Evolutionary conservation across 1,140 invertebrate genomes (phyloP).

Genomic region (Heliconius nattereri): DNA sequence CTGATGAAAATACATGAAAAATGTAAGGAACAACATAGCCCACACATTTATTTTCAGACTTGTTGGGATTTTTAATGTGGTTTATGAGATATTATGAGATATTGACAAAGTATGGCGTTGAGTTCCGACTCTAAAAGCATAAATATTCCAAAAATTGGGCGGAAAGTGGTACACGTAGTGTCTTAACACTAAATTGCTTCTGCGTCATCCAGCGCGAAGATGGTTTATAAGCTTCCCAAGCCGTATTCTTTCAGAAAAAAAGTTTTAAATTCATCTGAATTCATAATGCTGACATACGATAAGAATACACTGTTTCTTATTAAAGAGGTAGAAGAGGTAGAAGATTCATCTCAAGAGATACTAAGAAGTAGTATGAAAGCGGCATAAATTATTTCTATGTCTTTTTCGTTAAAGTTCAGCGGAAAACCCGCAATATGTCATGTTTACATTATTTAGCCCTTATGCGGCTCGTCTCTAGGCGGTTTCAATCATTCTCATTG

Average conservation of each 20-base stretch:
- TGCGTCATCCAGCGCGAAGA: no score
- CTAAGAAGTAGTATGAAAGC: not conserved
- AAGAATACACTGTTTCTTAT: not conserved
- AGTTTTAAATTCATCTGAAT: not conserved
- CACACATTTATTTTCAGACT: not conserved
- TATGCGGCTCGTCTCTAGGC: slow-evolving; percentile 20
- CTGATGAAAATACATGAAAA: not conserved
- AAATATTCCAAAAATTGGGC: no score
- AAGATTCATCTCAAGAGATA: not conserved
- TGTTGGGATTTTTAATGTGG: no score
- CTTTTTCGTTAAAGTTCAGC: slow-evolving; percentile 19
- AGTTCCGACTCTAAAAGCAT: no score
- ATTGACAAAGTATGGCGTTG: no score
- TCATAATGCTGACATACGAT: not conserved
- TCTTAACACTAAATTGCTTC: no score
- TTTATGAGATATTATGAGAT: no score
- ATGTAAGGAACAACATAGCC: not conserved
- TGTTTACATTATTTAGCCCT: slow-evolving; percentile 32
- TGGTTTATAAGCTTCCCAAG: not conserved
- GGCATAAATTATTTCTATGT: not conserved
- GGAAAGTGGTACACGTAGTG: no score
- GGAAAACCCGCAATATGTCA: slow-evolving; percentile 20
- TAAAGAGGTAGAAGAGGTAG: not conserved
- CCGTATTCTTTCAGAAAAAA: not conserved
- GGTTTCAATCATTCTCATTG: slow-evolving; percentile 42